Conservation (phyloP, 30 jellyfish, hydroid and myxozoan genomes). For the Aurelia sp. region DNA sequence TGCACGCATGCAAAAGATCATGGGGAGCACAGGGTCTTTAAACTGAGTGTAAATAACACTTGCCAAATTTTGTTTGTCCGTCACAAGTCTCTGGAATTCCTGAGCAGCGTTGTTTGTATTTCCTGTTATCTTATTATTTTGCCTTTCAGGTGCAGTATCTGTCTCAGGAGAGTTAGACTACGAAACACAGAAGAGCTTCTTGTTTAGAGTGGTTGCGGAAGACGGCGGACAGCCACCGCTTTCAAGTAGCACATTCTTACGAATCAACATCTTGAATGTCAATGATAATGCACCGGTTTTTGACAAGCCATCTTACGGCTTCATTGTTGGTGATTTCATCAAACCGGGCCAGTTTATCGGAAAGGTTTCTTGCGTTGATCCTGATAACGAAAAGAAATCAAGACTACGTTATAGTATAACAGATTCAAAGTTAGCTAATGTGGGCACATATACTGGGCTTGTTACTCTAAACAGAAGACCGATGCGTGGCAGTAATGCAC, state of each 20-base stretch:
- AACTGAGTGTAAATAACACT: too few species aligned
- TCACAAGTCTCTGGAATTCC: too few species aligned
- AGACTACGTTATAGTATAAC: constrained; percentile 65
- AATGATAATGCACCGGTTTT: constrained; percentile 92
- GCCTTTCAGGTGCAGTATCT: constrained; percentile 31
- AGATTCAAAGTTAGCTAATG: constrained; percentile 65
- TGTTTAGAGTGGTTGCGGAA: constrained; percentile 58
- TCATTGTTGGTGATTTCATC: constrained; percentile 66
- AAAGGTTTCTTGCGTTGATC: constrained; percentile 81
- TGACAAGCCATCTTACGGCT: constrained; percentile 44
- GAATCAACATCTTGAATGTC: constrained; percentile 64
- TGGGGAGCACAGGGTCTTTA: too few species aligned
- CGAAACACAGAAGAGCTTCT: constrained; percentile 63
- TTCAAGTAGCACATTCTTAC: constrained; percentile 75
- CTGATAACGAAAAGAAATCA: constrained; percentile 42
- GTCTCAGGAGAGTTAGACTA: constrained; percentile 70
- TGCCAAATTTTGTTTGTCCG: too few species aligned
- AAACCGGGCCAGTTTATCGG: constrained; percentile 89
- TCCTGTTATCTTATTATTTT: too few species aligned
- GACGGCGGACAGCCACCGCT: constrained; percentile 86
- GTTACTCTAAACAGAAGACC: constrained; percentile 74
- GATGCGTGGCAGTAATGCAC: constrained; percentile 43
- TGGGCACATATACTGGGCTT: constrained; percentile 65
- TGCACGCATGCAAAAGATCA: too few species aligned
- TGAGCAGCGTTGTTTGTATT: too few species aligned